Evolutionary conservation across 1,140 invertebrate genomes (phyloP).

Genomic region (Wiebesia pumilae): DNA sequence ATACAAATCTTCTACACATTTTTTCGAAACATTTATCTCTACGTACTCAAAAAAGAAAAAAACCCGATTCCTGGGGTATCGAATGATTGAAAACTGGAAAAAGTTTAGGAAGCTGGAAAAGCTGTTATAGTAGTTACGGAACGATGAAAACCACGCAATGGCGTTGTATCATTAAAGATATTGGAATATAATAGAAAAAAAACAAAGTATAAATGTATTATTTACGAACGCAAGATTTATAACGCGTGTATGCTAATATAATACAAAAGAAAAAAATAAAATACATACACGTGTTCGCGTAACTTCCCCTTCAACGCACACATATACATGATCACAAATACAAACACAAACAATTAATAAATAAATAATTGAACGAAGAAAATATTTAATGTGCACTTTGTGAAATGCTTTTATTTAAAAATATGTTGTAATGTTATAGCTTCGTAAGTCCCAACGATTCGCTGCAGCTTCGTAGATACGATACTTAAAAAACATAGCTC

Average conservation of each 20-base stretch:
- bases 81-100: background rate
- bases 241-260: constrained; percentile 23
- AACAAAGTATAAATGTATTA: constrained; percentile 43
- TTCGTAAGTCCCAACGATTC: constrained; percentile 1
- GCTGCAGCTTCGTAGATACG: background rate
- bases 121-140: background rate
- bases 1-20: constrained; percentile 47
- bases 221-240: constrained; percentile 39
- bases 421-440: constrained; percentile 11
- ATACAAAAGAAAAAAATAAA: background rate
- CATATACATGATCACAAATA: background rate
- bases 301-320: too few species aligned
- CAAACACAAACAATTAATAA: background rate
- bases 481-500: background rate
- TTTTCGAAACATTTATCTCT: constrained; percentile 47
- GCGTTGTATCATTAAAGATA: constrained; percentile 23
- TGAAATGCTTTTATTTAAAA: constrained; percentile 34
- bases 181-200: constrained; percentile 26
- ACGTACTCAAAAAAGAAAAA: background rate
- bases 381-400: constrained; percentile 44
- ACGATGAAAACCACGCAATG: constrained; percentile 30
- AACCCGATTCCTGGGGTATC: background rate
- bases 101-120: too few species aligned
- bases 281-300: too few species aligned
- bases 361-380: background rate